phyloP scores from a whole-genome alignment of 2,113 vertebrate species.

The Pelobates fuscus region DNA sequence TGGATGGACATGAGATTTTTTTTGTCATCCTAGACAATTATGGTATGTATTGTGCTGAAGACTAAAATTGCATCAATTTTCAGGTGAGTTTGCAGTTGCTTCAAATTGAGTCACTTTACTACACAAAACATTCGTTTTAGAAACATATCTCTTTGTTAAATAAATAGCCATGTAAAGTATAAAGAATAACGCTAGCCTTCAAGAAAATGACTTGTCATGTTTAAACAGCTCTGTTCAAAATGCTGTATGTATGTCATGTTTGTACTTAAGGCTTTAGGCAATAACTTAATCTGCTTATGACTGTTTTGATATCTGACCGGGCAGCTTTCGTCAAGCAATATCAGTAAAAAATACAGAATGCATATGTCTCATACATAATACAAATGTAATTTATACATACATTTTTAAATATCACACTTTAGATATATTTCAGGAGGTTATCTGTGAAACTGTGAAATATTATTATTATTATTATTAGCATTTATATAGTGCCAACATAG shows the following conservation, averaged over 20 bases:
- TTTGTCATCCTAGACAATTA: too few species aligned
- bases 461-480: too few species aligned
- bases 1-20: too few species aligned
- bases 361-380: not conserved
- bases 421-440: too few species aligned
- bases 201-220: slow-evolving; percentile 34
- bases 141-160: slow-evolving; percentile 37
- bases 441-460: too few species aligned
- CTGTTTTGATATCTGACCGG: slow-evolving; percentile 24
- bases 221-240: slow-evolving; percentile 30
- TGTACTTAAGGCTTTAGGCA: slow-evolving; percentile 12
- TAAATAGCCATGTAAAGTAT: slow-evolving; percentile 16
- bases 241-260: slow-evolving; percentile 21
- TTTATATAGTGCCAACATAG: too few species aligned
- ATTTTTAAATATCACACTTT: too few species aligned
- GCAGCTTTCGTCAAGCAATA: slow-evolving; percentile 23
- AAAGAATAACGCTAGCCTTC: slow-evolving; percentile 28
- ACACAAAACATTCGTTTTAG: slow-evolving; percentile 11
- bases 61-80: too few species aligned
- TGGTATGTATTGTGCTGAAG: too few species aligned
- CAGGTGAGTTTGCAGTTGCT: too few species aligned
- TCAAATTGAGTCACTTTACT: not conserved
- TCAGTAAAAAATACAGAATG: not conserved
- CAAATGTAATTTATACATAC: slow-evolving; percentile 3
- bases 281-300: slow-evolving; percentile 27